phyloP scores from a whole-genome alignment of 2,797 vertebrate genomes.

The Phrynocephalus forsythii region DNA sequence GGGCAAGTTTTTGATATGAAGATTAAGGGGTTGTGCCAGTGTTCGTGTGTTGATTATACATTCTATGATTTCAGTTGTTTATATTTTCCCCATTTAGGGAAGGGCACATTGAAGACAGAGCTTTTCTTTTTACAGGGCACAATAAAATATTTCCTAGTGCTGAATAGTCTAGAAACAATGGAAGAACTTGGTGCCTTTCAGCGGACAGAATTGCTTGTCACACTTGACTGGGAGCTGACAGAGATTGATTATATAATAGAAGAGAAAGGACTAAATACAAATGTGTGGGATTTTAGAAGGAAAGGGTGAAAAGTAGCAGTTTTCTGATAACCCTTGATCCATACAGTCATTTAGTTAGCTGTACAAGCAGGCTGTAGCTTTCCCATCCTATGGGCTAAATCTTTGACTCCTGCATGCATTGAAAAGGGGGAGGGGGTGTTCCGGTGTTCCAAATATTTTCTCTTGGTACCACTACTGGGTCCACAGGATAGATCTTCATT shows the following conservation, averaged over 20 bases:
- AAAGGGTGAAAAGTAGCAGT: not conserved
- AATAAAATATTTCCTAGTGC: constrained; percentile 35
- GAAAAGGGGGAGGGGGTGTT: not conserved
- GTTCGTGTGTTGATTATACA: constrained; percentile 39
- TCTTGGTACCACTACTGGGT: not conserved
- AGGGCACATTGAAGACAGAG: constrained; percentile 24
- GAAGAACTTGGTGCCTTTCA: constrained; percentile 36
- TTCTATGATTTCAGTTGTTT: constrained; percentile 54
- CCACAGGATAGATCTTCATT: not conserved
- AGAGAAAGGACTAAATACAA: not conserved
- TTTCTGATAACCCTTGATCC: not conserved
- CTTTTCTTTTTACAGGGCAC: constrained; percentile 37
- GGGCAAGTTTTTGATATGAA: constrained; percentile 34
- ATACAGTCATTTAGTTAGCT: not conserved
- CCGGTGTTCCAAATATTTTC: not conserved
- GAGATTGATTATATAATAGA: not conserved
- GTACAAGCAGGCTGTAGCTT: not conserved
- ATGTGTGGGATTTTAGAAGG: not conserved
- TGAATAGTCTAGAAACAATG: constrained; percentile 29
- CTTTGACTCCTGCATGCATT: not conserved
- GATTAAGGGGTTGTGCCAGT: constrained; percentile 19
- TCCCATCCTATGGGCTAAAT: not conserved
- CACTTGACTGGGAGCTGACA: not conserved
- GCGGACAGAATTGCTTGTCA: not conserved
- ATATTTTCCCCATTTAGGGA: constrained; percentile 37